Evolutionary conservation across 1,140 invertebrate genomes (phyloP).

Genomic region (Temnothorax curvispinosus): DNA sequence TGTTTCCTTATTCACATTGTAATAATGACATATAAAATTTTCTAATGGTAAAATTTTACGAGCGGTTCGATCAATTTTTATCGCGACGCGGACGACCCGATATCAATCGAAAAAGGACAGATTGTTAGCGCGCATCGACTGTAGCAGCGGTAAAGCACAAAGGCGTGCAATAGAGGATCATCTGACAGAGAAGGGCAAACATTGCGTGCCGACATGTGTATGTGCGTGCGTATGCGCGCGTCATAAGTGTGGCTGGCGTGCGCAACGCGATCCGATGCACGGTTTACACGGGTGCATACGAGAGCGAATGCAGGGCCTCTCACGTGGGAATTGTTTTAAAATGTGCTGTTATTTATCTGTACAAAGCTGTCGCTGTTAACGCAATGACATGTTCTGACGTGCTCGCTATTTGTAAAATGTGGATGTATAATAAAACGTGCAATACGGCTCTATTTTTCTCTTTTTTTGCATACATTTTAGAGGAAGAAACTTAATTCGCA

Average conservation of each 20-base stretch:
- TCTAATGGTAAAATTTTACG: slow-evolving; percentile 23
- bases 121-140: slow-evolving; percentile 29
- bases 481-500: background rate
- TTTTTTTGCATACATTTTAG: background rate
- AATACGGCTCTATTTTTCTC: slow-evolving; percentile 19
- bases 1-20: background rate
- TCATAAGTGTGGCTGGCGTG: slow-evolving; percentile 82
- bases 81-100: background rate
- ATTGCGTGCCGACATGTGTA: slow-evolving; percentile 61
- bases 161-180: slow-evolving; percentile 69
- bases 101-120: slow-evolving; percentile 6
- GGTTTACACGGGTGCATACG: slow-evolving; percentile 54
- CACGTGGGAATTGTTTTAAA: slow-evolving; percentile 63
- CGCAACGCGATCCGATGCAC: slow-evolving; percentile 76
- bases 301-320: slow-evolving; percentile 27
- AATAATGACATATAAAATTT: background rate
- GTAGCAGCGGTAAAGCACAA: slow-evolving; percentile 71
- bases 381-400: slow-evolving; percentile 54
- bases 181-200: slow-evolving; percentile 68
- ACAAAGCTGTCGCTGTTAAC: slow-evolving; percentile 66
- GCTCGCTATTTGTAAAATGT: slow-evolving; percentile 64
- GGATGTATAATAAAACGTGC: slow-evolving; percentile 26
- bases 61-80: background rate
- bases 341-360: slow-evolving; percentile 44
- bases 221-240: slow-evolving; percentile 72